Conservation (phyloP, 2,888 invertebrate genomes). For the Trissolcus japonicus region DNA sequence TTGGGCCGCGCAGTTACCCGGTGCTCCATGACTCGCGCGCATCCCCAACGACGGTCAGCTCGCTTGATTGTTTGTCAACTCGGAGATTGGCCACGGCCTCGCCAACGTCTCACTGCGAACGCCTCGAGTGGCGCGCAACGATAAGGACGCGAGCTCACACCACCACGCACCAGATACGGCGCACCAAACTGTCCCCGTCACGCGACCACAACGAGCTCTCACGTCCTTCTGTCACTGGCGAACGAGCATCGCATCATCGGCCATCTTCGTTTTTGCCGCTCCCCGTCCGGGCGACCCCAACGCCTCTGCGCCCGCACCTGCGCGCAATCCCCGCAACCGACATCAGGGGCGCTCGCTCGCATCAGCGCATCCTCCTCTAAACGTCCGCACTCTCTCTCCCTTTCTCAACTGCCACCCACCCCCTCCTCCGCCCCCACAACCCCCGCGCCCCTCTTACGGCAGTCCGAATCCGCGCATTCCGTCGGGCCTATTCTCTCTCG, state of each 20-base stretch:
- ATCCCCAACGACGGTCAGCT: not conserved
- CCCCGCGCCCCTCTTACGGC: slow-evolving; percentile 1
- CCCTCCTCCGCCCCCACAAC: slow-evolving; percentile 15
- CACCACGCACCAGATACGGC: not conserved
- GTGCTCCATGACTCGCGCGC: slow-evolving; percentile 24
- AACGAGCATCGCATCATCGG: slow-evolving; percentile 66
- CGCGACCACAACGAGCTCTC: slow-evolving; percentile 44
- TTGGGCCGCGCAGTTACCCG: slow-evolving; percentile 17
- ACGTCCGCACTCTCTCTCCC: slow-evolving; percentile 12
- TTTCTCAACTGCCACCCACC: slow-evolving; percentile 10
- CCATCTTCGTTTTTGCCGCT: slow-evolving; percentile 71
- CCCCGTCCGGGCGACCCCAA: slow-evolving; percentile 67
- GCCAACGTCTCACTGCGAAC: not conserved
- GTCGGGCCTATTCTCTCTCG: slow-evolving; percentile 37
- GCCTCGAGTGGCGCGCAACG: too few species aligned
- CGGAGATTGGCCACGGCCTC: not conserved
- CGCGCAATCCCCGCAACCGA: slow-evolving; percentile 40
- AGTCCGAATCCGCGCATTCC: slow-evolving; percentile 43
- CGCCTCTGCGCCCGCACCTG: slow-evolving; percentile 63
- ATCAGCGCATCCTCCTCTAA: slow-evolving; percentile 34
- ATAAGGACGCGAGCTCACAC: not conserved
- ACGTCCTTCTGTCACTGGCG: slow-evolving; percentile 59
- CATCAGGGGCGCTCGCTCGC: slow-evolving; percentile 35
- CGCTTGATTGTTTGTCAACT: not conserved
- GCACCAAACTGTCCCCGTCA: slow-evolving; percentile 10